Base-by-base conservation (phyloP, 2,888 invertebrate genomes). In the Cephus rjabovi region DNA sequence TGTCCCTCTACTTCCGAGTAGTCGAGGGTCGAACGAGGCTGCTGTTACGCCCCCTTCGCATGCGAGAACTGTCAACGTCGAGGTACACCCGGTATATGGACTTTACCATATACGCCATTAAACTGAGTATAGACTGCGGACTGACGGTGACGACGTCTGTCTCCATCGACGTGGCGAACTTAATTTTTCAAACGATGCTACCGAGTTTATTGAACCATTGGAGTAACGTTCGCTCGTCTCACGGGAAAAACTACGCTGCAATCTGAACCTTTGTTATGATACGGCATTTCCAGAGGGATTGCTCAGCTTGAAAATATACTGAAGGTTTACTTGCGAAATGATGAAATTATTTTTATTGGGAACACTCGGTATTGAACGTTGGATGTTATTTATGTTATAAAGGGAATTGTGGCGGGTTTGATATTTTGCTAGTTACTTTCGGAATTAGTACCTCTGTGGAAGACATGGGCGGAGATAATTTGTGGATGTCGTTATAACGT, bases 111-210 rank as follows among this genome's bases (percentile, higher is more conserved):
- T 56, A 56, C 56, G 56, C 23, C 23, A 23, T 23, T 56, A 56
- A 9, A 23, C 23, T 23, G 6, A 56, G 23, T 56, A 56, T 56
- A 56, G 23, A 15, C 23, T 23, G 56, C 56, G 9, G 9, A 23
- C 23, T 56, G 56, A 56, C 9, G 56, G 23, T 9, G 78, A 78
- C 78, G 81, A 79, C 81, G 77, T 81, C 81, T 81, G 78, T 81
- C 56, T 81, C 81, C 77, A 83, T 83, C 81, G 83, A 80, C 81
- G 78, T 78, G 79, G 81, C 79, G 76, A 79, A 79, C 78, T 83
- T 79, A 83, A 83, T 83, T 81, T 83, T 83, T 83, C 79, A 83
- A 69, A 74, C 70, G 79, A 79, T 79, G 79, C 56, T 23, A 56
- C 56, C 23, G 23, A 56, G 56, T 56, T 56, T 56, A 56, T 56